Evolutionary conservation across 2,888 invertebrate species (phyloP), one percentile per base, ranked within the genome.

Genomic region (Heliconius charithonia): DNA sequence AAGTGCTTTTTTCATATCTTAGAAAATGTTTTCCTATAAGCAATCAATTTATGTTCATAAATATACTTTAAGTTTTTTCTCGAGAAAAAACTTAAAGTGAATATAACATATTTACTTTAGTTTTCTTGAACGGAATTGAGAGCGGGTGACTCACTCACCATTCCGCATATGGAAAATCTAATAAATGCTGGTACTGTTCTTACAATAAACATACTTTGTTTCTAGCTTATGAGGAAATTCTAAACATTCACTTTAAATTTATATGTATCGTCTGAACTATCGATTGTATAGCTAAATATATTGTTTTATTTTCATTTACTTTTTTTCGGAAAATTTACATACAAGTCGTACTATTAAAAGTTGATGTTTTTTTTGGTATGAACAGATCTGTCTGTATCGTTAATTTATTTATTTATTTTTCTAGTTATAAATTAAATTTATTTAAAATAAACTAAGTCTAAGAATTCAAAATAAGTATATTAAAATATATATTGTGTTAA

Each of bases 141-240:
- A 74, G 78, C 76, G 74, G 76, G 76, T 69, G 74, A 78, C 80
- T 80, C 72, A 59, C 76, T 80, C 78, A 78, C 70, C 76, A 80
- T 79, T 76, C 51, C 67, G 70, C 76, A 66, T 76, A 80, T 76
- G 74, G 78, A 80, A 59, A 80, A 80, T 80, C 76, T 79, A 80
- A 80, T 80, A 80, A 65, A 65, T 65, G 65, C 32, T 32, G 70
- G 45, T 76, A 75, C 76, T 80, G 76, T 80, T 79, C 77, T 79
- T 78, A 66, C 59, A 76, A 76, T 75, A 80, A 69, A 69, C 74
- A 73, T 67, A 76, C 45, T 59, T 76, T 80, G 59, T 56, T 62
- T 63, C 70, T 65, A 62, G 67, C 70, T 77, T 70, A 65, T 67
- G 67, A 74, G 70, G 56, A 77, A 74, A 65, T 77, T 74, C 70